Base-by-base conservation (phyloP, 2,113 vertebrate genomes). In the Pardalotus punctatus region DNA sequence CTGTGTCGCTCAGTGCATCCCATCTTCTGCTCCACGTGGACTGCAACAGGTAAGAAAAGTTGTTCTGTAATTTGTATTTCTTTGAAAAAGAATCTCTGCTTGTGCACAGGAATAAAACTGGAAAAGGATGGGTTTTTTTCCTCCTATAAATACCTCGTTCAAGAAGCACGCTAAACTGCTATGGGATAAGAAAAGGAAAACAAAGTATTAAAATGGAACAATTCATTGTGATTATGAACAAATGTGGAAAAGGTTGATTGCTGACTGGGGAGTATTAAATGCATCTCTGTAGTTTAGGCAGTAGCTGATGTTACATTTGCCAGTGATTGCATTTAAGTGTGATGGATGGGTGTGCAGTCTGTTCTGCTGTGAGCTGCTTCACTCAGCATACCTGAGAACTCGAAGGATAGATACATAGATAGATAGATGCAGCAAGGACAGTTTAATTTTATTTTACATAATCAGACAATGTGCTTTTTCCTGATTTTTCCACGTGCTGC, bases 11-110 rank as follows among this genome's bases (percentile, higher is more conserved):
- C 42, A 99, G 99, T 4, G 98, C 98, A n/a, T 98, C 98, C 64
- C 99, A 99, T 57, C 98, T 99, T 8, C 97, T 99, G 72, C 98
- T 99, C 72, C 99, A 99, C 0, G 97, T 99, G 3, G 99, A 99
- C 98, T 99, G 99, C 95, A 99, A 99, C 98, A 98, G 98, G 99
- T 99, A 98, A 93, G 95, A 42, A 54, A 74, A 80, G 42, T 33
- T 2, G 3, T 86, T 66, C 57, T 33, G 17, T 40, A 25, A 35
- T 42, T 22, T 15, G 4, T 25, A 10, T 43, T 93, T 64, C 21
- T 90, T 77, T 61, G 77, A 82, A 71, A 88, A 86, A n/a, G 15
- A 6, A 23, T 36, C 7, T 74, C 22, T 29, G 0, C 2, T 61
- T 61, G 24, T 9, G 20, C 31, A 7, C 0, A 23, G 79, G 82